phyloP scores from a whole-genome alignment of 2,888 invertebrate species.

The Leucophora obtusa region DNA sequence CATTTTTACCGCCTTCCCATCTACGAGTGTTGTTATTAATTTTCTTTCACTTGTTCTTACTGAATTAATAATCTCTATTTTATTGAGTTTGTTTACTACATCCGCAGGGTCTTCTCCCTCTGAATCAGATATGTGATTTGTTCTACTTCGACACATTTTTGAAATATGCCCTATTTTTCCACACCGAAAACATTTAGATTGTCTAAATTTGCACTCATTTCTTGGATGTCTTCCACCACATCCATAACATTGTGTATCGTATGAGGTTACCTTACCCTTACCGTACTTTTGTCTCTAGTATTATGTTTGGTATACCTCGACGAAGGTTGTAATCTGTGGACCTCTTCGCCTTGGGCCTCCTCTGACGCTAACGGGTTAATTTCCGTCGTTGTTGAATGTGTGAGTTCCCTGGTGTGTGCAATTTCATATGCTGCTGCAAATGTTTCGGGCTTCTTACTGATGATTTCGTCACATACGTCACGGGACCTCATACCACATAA shows the following conservation, averaged over 20 bases:
- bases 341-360: too few species aligned
- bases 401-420: background rate
- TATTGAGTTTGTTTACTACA: constrained; percentile 3
- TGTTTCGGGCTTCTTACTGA: background rate
- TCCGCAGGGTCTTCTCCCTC: constrained; percentile 15
- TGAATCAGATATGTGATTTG: constrained; percentile 12
- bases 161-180: constrained; percentile 32
- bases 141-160: constrained; percentile 27
- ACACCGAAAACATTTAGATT: constrained; percentile 46
- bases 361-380: background rate
- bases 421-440: constrained; percentile 3
- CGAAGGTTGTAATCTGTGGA: too few species aligned
- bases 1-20: constrained; percentile 33
- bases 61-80: too few species aligned
- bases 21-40: constrained; percentile 23
- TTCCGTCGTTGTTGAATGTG: background rate
- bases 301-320: too few species aligned
- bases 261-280: too few species aligned
- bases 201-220: constrained; percentile 40
- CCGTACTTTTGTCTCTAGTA: too few species aligned
- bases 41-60: background rate
- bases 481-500: background rate
- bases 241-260: background rate
- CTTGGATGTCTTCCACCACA: constrained; percentile 7
- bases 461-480: background rate